Conservation (phyloP, 1,140 invertebrate species). For the Papilio aristodemus region DNA sequence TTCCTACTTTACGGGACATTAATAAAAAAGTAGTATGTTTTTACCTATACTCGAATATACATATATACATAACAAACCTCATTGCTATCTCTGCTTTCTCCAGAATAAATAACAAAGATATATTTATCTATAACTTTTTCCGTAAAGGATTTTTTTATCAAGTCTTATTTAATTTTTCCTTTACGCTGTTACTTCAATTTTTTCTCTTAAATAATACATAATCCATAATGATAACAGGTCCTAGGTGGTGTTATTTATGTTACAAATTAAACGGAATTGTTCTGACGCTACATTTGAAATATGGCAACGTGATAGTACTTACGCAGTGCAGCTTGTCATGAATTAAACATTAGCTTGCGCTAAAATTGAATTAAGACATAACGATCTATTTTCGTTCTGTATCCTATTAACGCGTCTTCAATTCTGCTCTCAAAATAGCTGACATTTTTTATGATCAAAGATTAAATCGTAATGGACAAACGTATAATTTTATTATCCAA, state of each 20-base stretch:
- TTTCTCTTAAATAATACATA: background rate
- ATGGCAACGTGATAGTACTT: background rate
- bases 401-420: background rate
- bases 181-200: background rate
- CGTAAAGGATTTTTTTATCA: background rate
- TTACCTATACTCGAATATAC: too few relatives aligned
- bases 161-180: background rate
- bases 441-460: conserved; percentile 3
- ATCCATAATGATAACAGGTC: background rate
- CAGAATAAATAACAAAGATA: too few relatives aligned
- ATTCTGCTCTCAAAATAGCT: conserved; percentile 11
- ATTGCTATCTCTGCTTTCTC: too few relatives aligned
- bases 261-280: conserved; percentile 13
- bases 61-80: too few relatives aligned
- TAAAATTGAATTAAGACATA: conserved; percentile 33
- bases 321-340: background rate
- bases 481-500: background rate
- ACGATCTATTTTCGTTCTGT: conserved; percentile 25
- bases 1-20: background rate
- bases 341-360: conserved; percentile 24
- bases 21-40: background rate
- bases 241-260: background rate
- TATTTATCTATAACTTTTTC: too few relatives aligned
- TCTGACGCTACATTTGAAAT: conserved; percentile 4
- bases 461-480: background rate